Base-by-base conservation (phyloP, 2,888 invertebrate genomes). In the Iphiclides podalirius region DNA sequence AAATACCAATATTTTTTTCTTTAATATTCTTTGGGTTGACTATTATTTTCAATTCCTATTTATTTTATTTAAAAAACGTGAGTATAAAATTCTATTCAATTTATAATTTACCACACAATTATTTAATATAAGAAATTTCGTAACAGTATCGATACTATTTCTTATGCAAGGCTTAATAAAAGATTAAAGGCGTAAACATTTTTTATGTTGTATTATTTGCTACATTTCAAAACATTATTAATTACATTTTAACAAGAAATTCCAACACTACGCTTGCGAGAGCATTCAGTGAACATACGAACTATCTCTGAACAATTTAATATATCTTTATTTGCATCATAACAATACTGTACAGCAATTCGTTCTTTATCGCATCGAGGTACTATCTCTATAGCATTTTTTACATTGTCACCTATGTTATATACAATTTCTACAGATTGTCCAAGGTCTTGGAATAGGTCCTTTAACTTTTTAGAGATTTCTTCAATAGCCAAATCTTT, bases 231-330 rank as follows among this genome's bases (percentile, higher is more conserved):
- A n/a, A n/a, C n/a, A n/a, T n/a, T n/a, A n/a, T n/a, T n/a, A n/a
- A n/a, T n/a, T n/a, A n/a, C n/a, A n/a, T n/a, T n/a, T n/a, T n/a
- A n/a, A n/a, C n/a, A n/a, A n/a, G n/a, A n/a, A n/a, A n/a, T n/a
- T n/a, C 16, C 12, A 28, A 20, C 28, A 38, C 38, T 4, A 8
- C 8, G 23, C 15, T 23, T 23, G 1, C 46, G 46, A n/a, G 46
- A 11, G 15, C 46, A 46, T 9, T 34, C 13, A 7, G 34, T 11
- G 15, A 39, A 46, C 14, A 6, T 38, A 11, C 23, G 3, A 8
- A 46, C 46, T 4, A 8, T 12, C 1, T 39, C 39, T 0, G 46
- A 46, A 37, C 39, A 46, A 16, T 34, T 20, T 20, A 46, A 33
- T 6, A 33, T 12, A 31, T 37, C 17, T 12, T 16, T 31, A 33